Evolutionary conservation across 2,888 invertebrate genomes (phyloP).

Genomic region (Spisula subtruncata): DNA sequence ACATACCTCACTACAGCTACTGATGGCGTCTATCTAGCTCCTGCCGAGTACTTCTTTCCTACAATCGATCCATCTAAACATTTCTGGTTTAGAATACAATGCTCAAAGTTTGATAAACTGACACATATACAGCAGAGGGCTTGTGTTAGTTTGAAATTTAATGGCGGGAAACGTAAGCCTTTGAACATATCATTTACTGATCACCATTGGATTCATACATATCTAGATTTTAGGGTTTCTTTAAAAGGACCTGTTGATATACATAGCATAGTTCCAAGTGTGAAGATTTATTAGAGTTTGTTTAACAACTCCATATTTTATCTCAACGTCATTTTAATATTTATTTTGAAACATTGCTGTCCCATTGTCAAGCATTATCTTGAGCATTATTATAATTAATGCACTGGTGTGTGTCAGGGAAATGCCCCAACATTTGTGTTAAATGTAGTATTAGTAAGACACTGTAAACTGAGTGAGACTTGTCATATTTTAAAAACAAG

Average conservation of each 20-base stretch:
- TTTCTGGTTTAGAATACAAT: slow-evolving; percentile 78
- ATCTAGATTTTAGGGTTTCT: slow-evolving; percentile 75
- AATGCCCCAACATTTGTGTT: too few relatives aligned
- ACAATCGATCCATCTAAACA: slow-evolving; percentile 82
- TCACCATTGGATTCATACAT: slow-evolving; percentile 85
- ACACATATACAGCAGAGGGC: slow-evolving; percentile 77
- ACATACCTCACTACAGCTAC: slow-evolving; percentile 55
- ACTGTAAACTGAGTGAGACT: too few relatives aligned
- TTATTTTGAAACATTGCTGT: background rate
- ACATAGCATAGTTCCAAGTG: slow-evolving; percentile 26
- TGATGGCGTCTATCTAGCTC: slow-evolving; percentile 79
- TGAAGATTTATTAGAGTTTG: slow-evolving; percentile 22
- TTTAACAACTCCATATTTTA: background rate
- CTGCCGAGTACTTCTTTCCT: slow-evolving; percentile 84
- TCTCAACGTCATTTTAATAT: background rate
- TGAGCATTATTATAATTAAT: too few relatives aligned
- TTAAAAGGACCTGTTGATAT: slow-evolving; percentile 37
- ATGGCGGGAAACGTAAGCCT: slow-evolving; percentile 74
- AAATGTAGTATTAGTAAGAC: too few relatives aligned
- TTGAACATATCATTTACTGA: slow-evolving; percentile 77
- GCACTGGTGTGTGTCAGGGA: too few relatives aligned
- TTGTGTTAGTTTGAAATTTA: slow-evolving; percentile 79
- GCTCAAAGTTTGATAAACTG: slow-evolving; percentile 75
- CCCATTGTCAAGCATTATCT: too few relatives aligned
- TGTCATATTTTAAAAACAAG: too few relatives aligned